A percentile compares a stretch with the other conserved stretches of the same genome.
These are phyloP conservation scores for Muscidifurax raptorellus DNA, from an alignment of 1,140 invertebrate genomes.

Conservation along the genomic window DNA sequence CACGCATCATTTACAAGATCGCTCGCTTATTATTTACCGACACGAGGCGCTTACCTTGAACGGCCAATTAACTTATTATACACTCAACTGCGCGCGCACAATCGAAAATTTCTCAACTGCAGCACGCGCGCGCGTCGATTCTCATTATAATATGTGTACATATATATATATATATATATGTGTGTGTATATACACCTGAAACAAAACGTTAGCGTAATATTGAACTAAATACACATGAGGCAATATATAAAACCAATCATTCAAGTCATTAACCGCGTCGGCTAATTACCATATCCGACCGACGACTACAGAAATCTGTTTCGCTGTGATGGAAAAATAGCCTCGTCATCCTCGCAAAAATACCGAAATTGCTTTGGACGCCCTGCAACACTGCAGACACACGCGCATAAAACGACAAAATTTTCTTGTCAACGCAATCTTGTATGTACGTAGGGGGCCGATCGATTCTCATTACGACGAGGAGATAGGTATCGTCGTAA, in stretches of 20 bases:
- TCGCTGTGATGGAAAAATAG: background rate
- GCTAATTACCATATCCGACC: background rate
- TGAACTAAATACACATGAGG: background rate
- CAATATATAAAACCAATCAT: slow-evolving; percentile 2
- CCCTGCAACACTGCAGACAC: background rate
- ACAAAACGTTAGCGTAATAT: background rate
- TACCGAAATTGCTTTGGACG: background rate
- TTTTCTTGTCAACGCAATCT: slow-evolving; percentile 18
- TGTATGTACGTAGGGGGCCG: background rate
- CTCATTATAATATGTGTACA: background rate
- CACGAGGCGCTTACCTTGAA: background rate
- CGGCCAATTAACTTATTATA: background rate
- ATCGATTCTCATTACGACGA: slow-evolving; percentile 46
- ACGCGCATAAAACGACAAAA: background rate
- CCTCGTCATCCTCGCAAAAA: slow-evolving; percentile 3
- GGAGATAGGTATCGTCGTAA: slow-evolving; percentile 33
- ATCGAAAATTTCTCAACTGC: background rate
- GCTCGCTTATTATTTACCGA: background rate
- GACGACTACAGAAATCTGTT: background rate
- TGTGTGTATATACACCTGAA: background rate
- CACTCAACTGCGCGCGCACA: too few species aligned
- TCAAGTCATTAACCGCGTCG: background rate
- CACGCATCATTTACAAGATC: background rate
- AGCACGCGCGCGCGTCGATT: background rate
- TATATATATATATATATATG: too few species aligned